Evolutionary conservation across 2,113 vertebrate genomes (phyloP).

Genomic region (Semicossyphus pulcher): DNA sequence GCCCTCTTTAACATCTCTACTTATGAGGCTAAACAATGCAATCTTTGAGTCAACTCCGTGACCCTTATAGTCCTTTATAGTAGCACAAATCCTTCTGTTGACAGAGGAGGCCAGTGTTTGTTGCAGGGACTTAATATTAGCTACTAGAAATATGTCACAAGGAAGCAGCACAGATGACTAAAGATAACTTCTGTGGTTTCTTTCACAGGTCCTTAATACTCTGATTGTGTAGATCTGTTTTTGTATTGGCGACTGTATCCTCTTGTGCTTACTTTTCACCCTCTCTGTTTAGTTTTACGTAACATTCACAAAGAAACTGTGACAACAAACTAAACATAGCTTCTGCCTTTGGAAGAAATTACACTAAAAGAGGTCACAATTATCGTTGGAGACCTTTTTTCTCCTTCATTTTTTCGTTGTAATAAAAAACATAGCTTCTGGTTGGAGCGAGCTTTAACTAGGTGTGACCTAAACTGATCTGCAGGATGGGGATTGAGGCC

Average conservation of each 20-base stretch:
- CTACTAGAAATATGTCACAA: constrained; percentile 30
- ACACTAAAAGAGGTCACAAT: neutral
- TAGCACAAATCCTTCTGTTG: constrained; percentile 4
- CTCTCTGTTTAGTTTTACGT: neutral
- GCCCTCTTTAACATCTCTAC: neutral
- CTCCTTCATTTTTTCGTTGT: neutral
- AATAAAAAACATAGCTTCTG: neutral
- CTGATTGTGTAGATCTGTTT: constrained; percentile 5
- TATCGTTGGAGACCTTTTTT: neutral
- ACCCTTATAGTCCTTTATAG: constrained; percentile 10
- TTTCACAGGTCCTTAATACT: constrained; percentile 1
- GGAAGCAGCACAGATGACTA: constrained; percentile 9
- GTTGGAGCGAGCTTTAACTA: constrained; percentile 4
- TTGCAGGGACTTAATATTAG: constrained; percentile 25
- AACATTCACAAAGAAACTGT: neutral
- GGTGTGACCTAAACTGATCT: constrained; percentile 14
- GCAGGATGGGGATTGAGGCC: constrained; percentile 38
- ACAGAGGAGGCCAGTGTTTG: constrained; percentile 29
- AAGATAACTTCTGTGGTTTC: constrained; percentile 1
- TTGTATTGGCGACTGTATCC: constrained; percentile 4
- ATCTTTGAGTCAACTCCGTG: too few species aligned
- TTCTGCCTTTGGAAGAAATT: neutral
- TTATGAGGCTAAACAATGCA: constrained; percentile 20
- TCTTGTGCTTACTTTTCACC: neutral
- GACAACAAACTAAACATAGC: neutral